phyloP scores from a whole-genome alignment of 2,888 invertebrate species.

The Leptinotarsa rubiginosa region DNA sequence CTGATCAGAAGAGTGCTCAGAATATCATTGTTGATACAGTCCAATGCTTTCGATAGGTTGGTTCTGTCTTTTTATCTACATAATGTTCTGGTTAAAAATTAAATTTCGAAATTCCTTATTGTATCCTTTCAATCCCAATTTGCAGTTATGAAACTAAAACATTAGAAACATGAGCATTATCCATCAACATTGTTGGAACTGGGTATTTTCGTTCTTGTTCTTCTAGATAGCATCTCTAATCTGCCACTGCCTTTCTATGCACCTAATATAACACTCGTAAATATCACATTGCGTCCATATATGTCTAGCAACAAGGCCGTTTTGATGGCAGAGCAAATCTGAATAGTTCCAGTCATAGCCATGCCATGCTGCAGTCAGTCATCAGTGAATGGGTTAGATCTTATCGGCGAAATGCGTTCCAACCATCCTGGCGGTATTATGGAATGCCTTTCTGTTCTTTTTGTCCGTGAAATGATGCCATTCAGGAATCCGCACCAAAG shows the following conservation, averaged over 20 bases:
- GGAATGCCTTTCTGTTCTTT: conserved; percentile 31
- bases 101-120: too few relatives aligned
- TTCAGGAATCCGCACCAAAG: conserved; percentile 22
- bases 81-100: too few relatives aligned
- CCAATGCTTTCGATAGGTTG: too few relatives aligned
- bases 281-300: conserved; percentile 2
- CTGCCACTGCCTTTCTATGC: neutral
- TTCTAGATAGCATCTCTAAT: neutral
- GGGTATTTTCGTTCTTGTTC: too few relatives aligned
- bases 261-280: neutral
- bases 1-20: too few relatives aligned
- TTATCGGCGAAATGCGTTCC: conserved; percentile 53
- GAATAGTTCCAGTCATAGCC: conserved; percentile 53
- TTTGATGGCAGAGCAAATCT: conserved; percentile 44
- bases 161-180: too few relatives aligned
- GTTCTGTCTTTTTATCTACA: too few relatives aligned
- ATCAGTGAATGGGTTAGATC: conserved; percentile 55
- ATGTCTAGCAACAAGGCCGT: conserved; percentile 46
- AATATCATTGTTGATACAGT: too few relatives aligned
- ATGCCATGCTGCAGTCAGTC: conserved; percentile 50
- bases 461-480: conserved; percentile 40
- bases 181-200: too few relatives aligned
- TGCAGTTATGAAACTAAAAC: too few relatives aligned
- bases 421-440: conserved; percentile 48
- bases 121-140: too few relatives aligned